These are phyloP conservation scores for Clarias fuscus DNA, from an alignment of 2,797 vertebrate species.

Conservation along the genomic window DNA sequence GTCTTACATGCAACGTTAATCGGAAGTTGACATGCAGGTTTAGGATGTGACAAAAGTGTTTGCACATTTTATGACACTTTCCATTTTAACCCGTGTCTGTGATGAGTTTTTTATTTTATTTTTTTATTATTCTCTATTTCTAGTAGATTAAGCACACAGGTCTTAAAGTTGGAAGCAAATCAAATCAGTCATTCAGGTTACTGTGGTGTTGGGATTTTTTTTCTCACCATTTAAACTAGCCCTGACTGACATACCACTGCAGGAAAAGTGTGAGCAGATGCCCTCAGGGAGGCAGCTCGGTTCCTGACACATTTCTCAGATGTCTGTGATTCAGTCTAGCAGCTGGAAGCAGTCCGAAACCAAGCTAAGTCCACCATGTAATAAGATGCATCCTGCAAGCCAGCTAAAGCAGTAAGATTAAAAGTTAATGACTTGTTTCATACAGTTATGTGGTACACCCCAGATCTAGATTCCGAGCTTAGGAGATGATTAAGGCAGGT, in stretches of 20 bases:
- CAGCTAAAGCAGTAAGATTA: conserved; percentile 50
- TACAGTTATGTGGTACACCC: conserved; percentile 25
- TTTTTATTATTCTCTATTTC: conserved; percentile 32
- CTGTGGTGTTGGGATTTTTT: conserved; percentile 27
- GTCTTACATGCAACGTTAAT: conserved; percentile 13
- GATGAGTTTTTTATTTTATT: neutral
- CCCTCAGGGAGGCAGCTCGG: conserved; percentile 49
- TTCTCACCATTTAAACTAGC: conserved; percentile 46
- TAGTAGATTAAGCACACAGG: conserved; percentile 20
- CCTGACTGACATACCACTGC: conserved; percentile 49
- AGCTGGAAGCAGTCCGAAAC: conserved; percentile 48
- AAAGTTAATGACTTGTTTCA: conserved; percentile 47
- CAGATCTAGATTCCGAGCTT: conserved; percentile 2
- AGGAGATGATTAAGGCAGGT: conserved; percentile 5
- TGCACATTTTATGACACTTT: conserved; percentile 8
- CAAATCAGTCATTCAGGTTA: conserved; percentile 46
- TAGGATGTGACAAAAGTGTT: neutral
- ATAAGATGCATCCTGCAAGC: conserved; percentile 46
- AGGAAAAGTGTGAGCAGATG: conserved; percentile 38
- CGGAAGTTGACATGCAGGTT: neutral
- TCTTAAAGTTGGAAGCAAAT: conserved; percentile 35
- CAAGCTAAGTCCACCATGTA: conserved; percentile 47
- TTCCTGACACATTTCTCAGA: conserved; percentile 53
- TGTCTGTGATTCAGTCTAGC: conserved; percentile 54
- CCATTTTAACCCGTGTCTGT: conserved; percentile 10